Conservation (phyloP, 2,113 vertebrate species). For the Vulpes lagopus region DNA sequence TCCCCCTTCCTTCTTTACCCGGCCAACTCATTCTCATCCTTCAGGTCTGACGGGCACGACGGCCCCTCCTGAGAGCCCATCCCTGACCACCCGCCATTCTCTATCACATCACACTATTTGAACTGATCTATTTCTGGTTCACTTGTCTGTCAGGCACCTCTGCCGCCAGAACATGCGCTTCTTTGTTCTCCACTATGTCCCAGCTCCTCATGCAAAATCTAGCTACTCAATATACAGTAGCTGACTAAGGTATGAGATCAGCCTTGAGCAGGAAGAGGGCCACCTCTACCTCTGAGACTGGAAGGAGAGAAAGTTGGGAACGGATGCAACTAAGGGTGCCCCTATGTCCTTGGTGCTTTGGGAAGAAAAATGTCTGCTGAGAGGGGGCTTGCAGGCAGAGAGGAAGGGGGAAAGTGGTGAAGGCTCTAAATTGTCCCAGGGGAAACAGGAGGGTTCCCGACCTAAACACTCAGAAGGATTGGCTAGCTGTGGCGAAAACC, state of each 20-base stretch:
- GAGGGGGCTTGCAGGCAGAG: background rate
- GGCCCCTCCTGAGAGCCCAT: background rate
- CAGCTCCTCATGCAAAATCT: background rate
- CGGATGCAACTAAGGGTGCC: background rate
- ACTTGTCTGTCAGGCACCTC: background rate
- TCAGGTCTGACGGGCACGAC: background rate
- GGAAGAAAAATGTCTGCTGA: background rate
- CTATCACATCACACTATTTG: background rate
- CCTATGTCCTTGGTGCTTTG: background rate
- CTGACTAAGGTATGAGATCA: background rate
- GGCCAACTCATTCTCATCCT: background rate
- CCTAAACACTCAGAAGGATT: background rate
- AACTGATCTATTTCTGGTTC: background rate
- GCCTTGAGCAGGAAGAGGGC: background rate
- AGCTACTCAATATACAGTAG: background rate
- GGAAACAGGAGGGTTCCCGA: background rate
- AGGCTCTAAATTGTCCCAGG: background rate
- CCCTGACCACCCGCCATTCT: background rate
- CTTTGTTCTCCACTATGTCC: conserved; percentile 5
- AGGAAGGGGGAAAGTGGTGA: background rate
- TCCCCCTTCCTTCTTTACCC: background rate
- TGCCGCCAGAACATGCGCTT: background rate
- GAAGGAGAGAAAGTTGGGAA: conserved; percentile 9
- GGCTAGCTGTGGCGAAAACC: background rate
- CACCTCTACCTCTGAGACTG: background rate